phyloP scores from a whole-genome alignment of 2,888 invertebrate species.

The Pyrochroa serraticornis region DNA sequence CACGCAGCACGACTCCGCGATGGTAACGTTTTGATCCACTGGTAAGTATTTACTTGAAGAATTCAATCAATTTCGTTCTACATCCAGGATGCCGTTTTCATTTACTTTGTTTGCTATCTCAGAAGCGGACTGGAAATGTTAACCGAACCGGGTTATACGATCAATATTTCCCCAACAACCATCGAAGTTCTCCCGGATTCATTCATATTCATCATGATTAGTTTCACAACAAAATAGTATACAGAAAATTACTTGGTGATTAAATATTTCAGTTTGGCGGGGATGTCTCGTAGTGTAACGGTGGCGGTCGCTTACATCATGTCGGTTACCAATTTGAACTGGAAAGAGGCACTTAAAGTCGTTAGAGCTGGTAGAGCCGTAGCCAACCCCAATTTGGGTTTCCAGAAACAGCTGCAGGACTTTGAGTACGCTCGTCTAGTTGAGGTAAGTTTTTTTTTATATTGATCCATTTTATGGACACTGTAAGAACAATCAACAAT shows the following conservation, averaged over 20 bases:
- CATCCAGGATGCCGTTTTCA: too few species aligned
- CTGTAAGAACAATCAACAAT: neutral
- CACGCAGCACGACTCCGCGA: conserved; percentile 89
- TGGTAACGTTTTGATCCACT: conserved; percentile 93
- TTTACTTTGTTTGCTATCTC: too few species aligned
- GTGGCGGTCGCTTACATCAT: conserved; percentile 96
- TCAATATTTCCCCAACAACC: too few species aligned
- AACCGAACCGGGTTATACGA: too few species aligned
- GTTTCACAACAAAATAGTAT: too few species aligned
- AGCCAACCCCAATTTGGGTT: conserved; percentile 95
- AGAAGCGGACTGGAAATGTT: too few species aligned
- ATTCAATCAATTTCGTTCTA: neutral
- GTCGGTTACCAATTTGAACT: conserved; percentile 87
- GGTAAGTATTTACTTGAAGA: conserved; percentile 64
- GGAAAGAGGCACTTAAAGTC: conserved; percentile 93
- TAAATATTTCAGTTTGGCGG: conserved; percentile 75
- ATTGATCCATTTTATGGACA: too few species aligned
- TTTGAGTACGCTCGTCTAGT: conserved; percentile 81
- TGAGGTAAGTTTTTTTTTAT: conserved; percentile 64
- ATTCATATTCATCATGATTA: too few species aligned
- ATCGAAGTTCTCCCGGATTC: too few species aligned
- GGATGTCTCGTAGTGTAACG: conserved; percentile 96
- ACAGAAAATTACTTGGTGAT: neutral
- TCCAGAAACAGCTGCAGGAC: conserved; percentile 91
- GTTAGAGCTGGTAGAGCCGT: conserved; percentile 90